Conservation (phyloP, 2,113 vertebrate genomes). For the Egretta garzetta region DNA sequence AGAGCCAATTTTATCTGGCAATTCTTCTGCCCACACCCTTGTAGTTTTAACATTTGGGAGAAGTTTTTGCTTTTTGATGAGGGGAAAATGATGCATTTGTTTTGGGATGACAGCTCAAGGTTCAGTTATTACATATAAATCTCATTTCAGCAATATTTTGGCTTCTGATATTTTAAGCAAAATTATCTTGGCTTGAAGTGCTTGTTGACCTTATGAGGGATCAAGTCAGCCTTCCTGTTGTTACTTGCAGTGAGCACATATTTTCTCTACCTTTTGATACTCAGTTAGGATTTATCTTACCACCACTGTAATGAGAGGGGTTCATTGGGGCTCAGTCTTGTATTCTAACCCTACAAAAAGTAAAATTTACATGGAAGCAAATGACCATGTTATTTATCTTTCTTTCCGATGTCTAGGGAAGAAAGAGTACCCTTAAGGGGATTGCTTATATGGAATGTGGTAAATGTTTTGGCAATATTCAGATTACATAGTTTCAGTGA, state of each 20-base stretch:
- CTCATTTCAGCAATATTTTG: conserved; percentile 48
- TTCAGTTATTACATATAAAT: conserved; percentile 41
- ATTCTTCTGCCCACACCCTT: neutral
- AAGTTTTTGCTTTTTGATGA: conserved; percentile 27
- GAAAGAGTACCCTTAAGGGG: neutral
- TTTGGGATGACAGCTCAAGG: conserved; percentile 25
- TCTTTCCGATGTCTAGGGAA: neutral
- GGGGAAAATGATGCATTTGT: conserved; percentile 26
- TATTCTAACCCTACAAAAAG: neutral
- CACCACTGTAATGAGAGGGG: neutral
- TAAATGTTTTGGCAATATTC: neutral
- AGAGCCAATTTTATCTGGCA: neutral
- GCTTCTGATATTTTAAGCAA: conserved; percentile 35
- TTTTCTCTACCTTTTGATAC: conserved; percentile 1
- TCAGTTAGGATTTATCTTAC: neutral
- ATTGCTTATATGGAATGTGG: neutral
- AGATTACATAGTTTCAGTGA: neutral
- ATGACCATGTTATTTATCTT: neutral
- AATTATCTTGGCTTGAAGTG: conserved; percentile 30
- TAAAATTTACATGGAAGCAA: neutral
- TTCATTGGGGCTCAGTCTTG: neutral
- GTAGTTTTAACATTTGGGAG: neutral
- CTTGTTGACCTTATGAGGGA: conserved; percentile 39
- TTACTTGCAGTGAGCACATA: conserved; percentile 31
- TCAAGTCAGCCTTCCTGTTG: conserved; percentile 50